A percentile compares a stretch with the other conserved stretches of the same genome.
These are phyloP conservation scores for Latheticus oryzae DNA, from an alignment of 2,888 invertebrate genomes.

Conservation along the genomic window DNA sequence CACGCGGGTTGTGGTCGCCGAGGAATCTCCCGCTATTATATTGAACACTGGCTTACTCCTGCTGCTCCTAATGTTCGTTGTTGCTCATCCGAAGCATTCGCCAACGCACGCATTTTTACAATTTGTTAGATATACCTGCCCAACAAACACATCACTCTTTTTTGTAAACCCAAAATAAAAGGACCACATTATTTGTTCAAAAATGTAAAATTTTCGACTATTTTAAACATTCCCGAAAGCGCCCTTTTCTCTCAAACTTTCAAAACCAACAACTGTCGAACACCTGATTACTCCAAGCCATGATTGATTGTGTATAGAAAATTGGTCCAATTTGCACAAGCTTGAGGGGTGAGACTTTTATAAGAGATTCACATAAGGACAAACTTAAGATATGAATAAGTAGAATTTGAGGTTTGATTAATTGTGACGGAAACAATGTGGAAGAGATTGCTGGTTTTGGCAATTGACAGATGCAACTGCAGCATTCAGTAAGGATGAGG, in stretches of 20 bases:
- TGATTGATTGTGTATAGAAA: constrained; percentile 61
- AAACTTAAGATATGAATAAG: background rate
- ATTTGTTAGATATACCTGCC: background rate
- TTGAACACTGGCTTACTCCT: constrained; percentile 63
- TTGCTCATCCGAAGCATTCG: constrained; percentile 38
- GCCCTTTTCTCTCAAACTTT: too few relatives aligned
- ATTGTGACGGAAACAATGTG: constrained; percentile 1
- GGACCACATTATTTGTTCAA: too few relatives aligned
- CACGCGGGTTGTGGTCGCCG: constrained; percentile 65
- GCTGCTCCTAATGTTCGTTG: constrained; percentile 25
- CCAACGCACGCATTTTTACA: constrained; percentile 27
- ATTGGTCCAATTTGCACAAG: constrained; percentile 55
- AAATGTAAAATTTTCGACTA: too few relatives aligned
- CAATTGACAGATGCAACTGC: constrained; percentile 19
- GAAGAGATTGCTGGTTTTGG: constrained; percentile 1
- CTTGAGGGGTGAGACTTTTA: too few relatives aligned
- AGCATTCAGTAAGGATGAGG: too few relatives aligned
- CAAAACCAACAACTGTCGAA: constrained; percentile 53
- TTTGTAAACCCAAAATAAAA: too few relatives aligned
- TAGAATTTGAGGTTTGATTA: constrained; percentile 2
- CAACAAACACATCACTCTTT: background rate
- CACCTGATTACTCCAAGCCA: constrained; percentile 61
- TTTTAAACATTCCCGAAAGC: too few relatives aligned
- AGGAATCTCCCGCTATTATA: constrained; percentile 67
- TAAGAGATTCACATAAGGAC: constrained; percentile 3